Conservation (phyloP, 1,140 invertebrate species). For the Pseudomyrmex flavicornis region DNA sequence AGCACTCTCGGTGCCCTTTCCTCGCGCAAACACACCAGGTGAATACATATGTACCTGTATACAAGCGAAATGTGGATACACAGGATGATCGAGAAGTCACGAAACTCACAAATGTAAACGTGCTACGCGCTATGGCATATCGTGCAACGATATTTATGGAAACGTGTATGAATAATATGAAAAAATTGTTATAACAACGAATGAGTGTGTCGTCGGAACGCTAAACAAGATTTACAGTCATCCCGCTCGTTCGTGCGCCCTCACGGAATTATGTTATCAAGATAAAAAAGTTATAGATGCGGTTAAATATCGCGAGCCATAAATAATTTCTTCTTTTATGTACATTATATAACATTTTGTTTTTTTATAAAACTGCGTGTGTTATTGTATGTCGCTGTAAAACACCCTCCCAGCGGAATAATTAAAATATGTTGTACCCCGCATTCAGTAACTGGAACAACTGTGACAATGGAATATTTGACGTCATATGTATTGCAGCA, state of each 20-base stretch:
- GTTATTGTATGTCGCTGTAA: background rate
- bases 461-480: conserved; percentile 45
- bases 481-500: background rate
- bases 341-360: background rate
- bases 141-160: conserved; percentile 7
- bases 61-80: conserved; percentile 37
- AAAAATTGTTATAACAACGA: background rate
- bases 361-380: background rate
- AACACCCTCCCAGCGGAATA: background rate
- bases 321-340: conserved; percentile 13
- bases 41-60: conserved; percentile 26
- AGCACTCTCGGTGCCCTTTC: conserved; percentile 64
- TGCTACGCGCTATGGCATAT: too few relatives aligned
- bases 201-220: background rate
- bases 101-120: conserved; percentile 13
- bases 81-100: conserved; percentile 58
- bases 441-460: background rate
- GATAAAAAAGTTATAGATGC: conserved; percentile 23
- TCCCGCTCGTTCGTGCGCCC: too few relatives aligned
- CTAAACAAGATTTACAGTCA: conserved; percentile 15
- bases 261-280: background rate
- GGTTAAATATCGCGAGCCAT: background rate
- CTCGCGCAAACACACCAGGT: conserved; percentile 26
- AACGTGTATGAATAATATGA: conserved; percentile 2
- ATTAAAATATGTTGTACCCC: conserved; percentile 16